Evolutionary conservation across 2,888 invertebrate genomes (phyloP), one percentile per base, ranked within the genome.

Genomic region (Phytoseiulus persimilis): DNA sequence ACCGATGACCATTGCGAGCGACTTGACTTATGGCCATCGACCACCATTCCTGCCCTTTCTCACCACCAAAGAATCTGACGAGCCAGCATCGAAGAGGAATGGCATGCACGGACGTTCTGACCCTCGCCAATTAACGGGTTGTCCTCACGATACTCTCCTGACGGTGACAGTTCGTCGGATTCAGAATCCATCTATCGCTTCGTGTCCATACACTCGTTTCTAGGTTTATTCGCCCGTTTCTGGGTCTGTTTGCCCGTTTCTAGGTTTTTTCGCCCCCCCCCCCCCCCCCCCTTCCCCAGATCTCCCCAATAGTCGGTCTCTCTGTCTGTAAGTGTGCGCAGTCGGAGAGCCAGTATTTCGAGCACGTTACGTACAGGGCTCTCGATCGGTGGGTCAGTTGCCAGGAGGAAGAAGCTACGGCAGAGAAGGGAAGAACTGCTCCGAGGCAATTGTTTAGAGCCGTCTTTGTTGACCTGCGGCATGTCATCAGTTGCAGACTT

Each of bases 401-500:
- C 11, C 23, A 65, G 65, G 65, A 28, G 65, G 65, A 65, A 28
- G 65, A 65, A 23, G 65, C 65, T 18, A 65, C 65, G 65, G 65
- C 65, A 28, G 65, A 23, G 65, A 23, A 14, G 65, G 65, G 18
- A 65, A 65, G 65, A 65, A 65, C 23, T 18, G 65, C 65, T 65
- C 18, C 65, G 28, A 65, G 65, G 14, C 65, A 65, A 65, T 65
- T 65, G 65, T 65, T 65, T 65, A 65, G 65, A 65, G 65, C 65
- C 65, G 65, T 65, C 87, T 87, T 87, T 87, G 87, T 87, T 87
- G 87, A 32, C 87, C 87, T 87, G 87, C 32, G 87, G 32, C 87
- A 87, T 87, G 87, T 87, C 87, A 87, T 87, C 87, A 87, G 87
- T 45, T 87, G 87, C 87, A 87, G 87, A 45, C 87, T 39, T 87